These are phyloP conservation scores for Tapirus indicus DNA, from an alignment of 2,797 vertebrate species.

Conservation along the genomic window DNA sequence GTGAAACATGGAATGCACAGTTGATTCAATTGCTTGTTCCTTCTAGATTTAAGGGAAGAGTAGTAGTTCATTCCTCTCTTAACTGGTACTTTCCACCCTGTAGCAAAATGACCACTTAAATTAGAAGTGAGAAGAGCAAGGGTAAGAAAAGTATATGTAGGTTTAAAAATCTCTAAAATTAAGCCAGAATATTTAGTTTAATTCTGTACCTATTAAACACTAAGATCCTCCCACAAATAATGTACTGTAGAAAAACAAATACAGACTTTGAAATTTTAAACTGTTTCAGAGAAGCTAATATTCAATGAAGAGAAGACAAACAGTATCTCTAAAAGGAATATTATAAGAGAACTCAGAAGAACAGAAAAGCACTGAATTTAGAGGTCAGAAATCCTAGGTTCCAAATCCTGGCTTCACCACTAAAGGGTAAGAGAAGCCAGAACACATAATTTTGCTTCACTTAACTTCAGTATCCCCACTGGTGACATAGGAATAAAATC, in stretches of 20 bases:
- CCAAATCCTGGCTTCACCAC: not conserved
- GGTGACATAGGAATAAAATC: not conserved
- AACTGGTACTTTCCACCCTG: not conserved
- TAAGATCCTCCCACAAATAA: not conserved
- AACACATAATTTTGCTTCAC: not conserved
- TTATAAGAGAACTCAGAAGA: not conserved
- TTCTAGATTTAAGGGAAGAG: not conserved
- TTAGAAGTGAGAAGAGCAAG: not conserved
- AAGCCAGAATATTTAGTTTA: not conserved
- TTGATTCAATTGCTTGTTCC: not conserved
- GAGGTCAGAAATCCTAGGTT: not conserved
- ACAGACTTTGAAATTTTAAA: not conserved
- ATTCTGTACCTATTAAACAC: not conserved
- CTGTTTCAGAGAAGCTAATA: not conserved
- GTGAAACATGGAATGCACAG: not conserved
- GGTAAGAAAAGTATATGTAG: not conserved
- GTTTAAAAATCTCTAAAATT: not conserved
- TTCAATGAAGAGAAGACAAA: constrained; percentile 7
- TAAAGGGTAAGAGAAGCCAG: not conserved
- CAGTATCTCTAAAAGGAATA: not conserved
- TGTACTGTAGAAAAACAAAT: not conserved
- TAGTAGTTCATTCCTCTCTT: not conserved
- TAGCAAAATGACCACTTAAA: constrained; percentile 28
- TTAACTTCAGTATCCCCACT: not conserved
- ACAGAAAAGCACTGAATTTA: not conserved